A percentile compares a stretch with the other conserved stretches of the same genome.
phyloP scores from a whole-genome alignment of 2,797 vertebrate species.

The Pteronotus mesoamericanus region DNA sequence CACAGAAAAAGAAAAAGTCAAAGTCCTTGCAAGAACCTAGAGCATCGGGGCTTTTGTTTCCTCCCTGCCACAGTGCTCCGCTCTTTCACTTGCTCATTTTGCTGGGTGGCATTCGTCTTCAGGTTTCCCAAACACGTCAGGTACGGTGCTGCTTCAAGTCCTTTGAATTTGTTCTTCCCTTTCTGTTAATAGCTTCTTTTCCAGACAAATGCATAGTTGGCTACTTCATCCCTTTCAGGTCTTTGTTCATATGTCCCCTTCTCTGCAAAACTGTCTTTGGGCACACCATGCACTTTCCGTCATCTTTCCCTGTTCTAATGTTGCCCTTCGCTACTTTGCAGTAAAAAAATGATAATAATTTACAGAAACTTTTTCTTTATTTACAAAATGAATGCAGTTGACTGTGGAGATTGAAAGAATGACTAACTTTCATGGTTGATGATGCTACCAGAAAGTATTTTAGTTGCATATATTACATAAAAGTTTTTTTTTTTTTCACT shows the following conservation, averaged over 20 bases:
- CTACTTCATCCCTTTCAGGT: not conserved
- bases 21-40: not conserved
- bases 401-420: not conserved
- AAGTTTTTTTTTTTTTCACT: not conserved
- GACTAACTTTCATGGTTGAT: not conserved
- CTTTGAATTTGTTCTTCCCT: not conserved
- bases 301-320: not conserved
- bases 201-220: not conserved
- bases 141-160: not conserved
- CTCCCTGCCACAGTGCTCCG: fast-evolving
- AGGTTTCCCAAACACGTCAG: not conserved
- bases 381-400: not conserved
- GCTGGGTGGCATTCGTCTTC: not conserved
- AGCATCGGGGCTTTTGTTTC: not conserved
- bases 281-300: not conserved
- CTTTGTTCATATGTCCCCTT: not conserved
- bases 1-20: not conserved
- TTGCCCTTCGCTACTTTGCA: not conserved
- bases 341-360: not conserved
- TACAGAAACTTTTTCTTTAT: not conserved
- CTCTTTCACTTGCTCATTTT: not conserved
- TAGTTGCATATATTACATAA: not conserved
- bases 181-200: not conserved
- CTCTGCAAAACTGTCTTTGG: not conserved
- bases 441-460: not conserved